Evolutionary conservation across 2,113 vertebrate species (phyloP), one percentile per base, ranked within the genome.

Genomic region (Paratilapia polleni): DNA sequence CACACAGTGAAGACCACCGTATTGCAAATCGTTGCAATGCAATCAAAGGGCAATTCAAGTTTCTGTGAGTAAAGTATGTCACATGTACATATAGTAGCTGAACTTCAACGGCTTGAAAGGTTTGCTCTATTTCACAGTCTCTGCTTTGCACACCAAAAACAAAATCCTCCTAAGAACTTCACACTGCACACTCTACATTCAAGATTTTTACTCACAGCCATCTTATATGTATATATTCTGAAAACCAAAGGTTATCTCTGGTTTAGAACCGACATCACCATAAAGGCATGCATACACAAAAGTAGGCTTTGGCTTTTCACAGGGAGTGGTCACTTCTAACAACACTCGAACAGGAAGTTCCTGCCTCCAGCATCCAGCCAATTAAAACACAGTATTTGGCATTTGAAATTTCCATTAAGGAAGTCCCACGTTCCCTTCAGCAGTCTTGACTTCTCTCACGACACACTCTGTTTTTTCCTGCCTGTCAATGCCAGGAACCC

Each of bases 391-490:
- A 28, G 84, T 15, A 77, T 85, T 76, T 77, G 34, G 66, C 28
- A 62, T n/a, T 15, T 17, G 70, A 84, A 82, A 86, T 88, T 92
- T 93, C 88, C 92, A 94, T 90, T 89, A 87, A 92, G 95, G 93
- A 95, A 95, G 90, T 94, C 92, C 91, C 87, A 74, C 52, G 81
- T 89, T 89, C 78, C 85, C 87, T 79, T 77, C 80, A 59, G 85
- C 86, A 64, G 89, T 87, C 88, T 89, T 54, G 8, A 60, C 91
- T 92, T 81, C 78, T 88, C 87, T 87, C 87, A 91, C 58, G 52
- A 87, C 87, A 84, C 70, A 56, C 60, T 86, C 74, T 94, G 93
- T 95, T 94, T 94, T 95, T 94, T 95, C 93, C 94, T 94, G 89
- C 83, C 85, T 91, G 88, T 93, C 94, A 94, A 95, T 93, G 92